Conservation (phyloP, 2,113 vertebrate species). For the Chloropsis cyanopogon region DNA sequence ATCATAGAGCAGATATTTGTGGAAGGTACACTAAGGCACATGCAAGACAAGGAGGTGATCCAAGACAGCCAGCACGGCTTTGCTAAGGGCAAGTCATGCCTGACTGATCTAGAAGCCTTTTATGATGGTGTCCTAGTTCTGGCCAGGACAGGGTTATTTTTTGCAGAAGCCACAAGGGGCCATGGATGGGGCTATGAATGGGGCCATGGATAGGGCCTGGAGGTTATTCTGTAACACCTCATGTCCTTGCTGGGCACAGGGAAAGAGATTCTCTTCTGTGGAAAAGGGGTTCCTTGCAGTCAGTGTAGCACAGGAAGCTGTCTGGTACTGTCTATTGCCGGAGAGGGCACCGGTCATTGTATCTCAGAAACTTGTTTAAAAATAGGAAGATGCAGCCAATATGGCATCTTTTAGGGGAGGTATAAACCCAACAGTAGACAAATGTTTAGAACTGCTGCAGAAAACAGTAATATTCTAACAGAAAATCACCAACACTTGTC, state of each 20-base stretch:
- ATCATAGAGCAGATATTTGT: background rate
- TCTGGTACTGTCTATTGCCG: background rate
- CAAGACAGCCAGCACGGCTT: background rate
- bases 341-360: background rate
- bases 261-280: background rate
- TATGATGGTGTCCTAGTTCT: background rate
- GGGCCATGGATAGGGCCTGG: no score
- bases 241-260: background rate
- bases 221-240: background rate
- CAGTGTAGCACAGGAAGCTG: background rate
- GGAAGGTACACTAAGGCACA: background rate
- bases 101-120: background rate
- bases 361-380: background rate
- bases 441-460: background rate
- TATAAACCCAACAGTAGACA: background rate
- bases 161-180: background rate
- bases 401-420: background rate
- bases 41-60: background rate
- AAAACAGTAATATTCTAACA: background rate
- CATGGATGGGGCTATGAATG: background rate
- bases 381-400: background rate
- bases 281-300: background rate
- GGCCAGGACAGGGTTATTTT: background rate
- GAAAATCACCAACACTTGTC: background rate
- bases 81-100: background rate